Percentiles rank a stretch among this genome's conserved stretches.
Evolutionary conservation across 2,113 vertebrate genomes (phyloP).

Genomic region (Enhydra lutris): DNA sequence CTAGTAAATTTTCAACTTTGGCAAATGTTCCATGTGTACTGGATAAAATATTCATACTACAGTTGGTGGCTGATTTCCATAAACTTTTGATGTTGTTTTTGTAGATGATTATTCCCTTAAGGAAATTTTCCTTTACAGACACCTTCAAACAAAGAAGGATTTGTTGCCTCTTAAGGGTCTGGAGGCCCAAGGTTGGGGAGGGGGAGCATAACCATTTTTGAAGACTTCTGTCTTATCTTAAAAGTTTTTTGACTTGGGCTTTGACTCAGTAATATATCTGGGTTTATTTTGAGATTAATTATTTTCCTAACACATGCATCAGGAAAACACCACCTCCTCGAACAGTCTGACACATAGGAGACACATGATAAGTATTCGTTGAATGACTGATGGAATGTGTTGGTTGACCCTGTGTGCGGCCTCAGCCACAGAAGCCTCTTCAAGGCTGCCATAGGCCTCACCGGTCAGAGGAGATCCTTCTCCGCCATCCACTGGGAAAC

Average conservation of each 20-base stretch:
- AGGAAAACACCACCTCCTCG: background rate
- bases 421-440: background rate
- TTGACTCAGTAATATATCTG: background rate
- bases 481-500: background rate
- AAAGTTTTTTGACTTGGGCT: background rate
- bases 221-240: background rate
- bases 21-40: background rate
- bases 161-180: background rate
- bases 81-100: background rate
- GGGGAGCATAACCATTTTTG: background rate
- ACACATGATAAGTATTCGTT: background rate
- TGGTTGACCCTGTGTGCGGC: background rate
- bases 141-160: background rate
- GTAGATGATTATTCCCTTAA: background rate
- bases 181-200: background rate
- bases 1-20: background rate
- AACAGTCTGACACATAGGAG: background rate
- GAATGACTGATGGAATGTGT: background rate
- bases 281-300: background rate
- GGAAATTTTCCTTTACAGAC: background rate
- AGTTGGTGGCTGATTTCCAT: background rate
- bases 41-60: background rate
- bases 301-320: background rate
- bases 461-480: background rate
- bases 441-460: background rate